phyloP scores from a whole-genome alignment of 2,797 vertebrate species.

The Cryptoprocta ferox region DNA sequence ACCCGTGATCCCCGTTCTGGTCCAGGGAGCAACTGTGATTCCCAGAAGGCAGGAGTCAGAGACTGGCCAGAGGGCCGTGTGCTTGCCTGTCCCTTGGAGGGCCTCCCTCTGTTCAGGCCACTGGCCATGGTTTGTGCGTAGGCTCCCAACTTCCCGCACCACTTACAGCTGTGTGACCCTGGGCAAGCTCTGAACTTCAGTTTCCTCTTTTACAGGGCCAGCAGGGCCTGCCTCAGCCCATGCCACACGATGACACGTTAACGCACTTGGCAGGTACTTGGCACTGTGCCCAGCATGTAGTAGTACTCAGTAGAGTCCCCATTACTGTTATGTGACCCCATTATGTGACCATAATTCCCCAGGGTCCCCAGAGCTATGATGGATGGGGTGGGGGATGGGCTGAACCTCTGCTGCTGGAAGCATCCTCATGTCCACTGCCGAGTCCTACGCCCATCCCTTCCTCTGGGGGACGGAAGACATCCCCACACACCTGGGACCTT shows the following conservation, averaged over 20 bases:
- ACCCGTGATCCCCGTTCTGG: neutral
- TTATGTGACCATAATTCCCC: neutral
- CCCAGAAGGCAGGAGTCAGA: neutral
- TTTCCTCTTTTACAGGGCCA: neutral
- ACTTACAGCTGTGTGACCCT: neutral
- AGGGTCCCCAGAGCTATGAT: neutral
- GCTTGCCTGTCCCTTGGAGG: neutral
- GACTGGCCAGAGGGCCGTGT: neutral
- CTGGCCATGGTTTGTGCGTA: neutral
- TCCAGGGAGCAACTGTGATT: neutral
- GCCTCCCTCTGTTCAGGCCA: neutral
- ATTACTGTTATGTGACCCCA: fast-evolving
- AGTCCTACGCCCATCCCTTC: neutral
- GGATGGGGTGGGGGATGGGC: neutral
- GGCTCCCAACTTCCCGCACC: neutral
- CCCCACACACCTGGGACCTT: neutral
- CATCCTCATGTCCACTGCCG: neutral
- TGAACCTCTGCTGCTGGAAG: neutral
- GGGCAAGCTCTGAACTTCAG: neutral
- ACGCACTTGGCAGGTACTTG: neutral
- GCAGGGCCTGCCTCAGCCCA: neutral
- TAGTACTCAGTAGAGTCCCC: neutral
- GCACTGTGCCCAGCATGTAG: neutral
- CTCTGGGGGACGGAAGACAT: neutral
- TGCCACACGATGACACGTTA: neutral